Evolutionary conservation across 2,797 vertebrate genomes (phyloP).

Genomic region (Cyclopterus lumpus): DNA sequence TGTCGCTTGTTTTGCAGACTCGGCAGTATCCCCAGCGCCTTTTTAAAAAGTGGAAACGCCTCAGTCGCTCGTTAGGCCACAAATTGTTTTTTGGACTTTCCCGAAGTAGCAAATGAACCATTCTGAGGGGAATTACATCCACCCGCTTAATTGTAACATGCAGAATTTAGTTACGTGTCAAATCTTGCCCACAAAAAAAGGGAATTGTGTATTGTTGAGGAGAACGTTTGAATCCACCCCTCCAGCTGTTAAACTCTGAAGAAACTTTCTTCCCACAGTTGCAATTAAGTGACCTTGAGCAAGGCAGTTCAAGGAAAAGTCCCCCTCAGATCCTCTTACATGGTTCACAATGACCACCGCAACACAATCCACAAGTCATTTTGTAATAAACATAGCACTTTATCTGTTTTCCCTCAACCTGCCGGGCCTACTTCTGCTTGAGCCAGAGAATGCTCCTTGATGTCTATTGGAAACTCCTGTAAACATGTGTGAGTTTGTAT

Average conservation of each 20-base stretch:
- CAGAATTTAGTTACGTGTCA: slow-evolving; percentile 60
- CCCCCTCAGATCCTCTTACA: slow-evolving; percentile 16
- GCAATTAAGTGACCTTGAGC: slow-evolving; percentile 30
- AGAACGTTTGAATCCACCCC: slow-evolving; percentile 23
- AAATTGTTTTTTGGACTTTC: slow-evolving; percentile 74
- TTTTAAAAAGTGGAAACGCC: slow-evolving; percentile 59
- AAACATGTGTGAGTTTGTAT: background rate
- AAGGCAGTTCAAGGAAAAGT: slow-evolving; percentile 14
- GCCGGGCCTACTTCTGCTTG: background rate
- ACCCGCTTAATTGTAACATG: slow-evolving; percentile 66
- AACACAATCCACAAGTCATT: slow-evolving; percentile 4
- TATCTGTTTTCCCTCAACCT: slow-evolving; percentile 15
- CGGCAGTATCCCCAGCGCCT: slow-evolving; percentile 25
- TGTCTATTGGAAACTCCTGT: background rate
- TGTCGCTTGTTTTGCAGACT: slow-evolving; percentile 58
- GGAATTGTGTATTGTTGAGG: slow-evolving; percentile 17
- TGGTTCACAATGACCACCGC: slow-evolving; percentile 3
- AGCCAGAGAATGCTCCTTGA: background rate
- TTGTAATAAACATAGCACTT: slow-evolving; percentile 1
- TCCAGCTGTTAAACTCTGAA: slow-evolving; percentile 37
- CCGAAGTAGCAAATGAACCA: slow-evolving; percentile 73
- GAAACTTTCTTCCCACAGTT: slow-evolving; percentile 22
- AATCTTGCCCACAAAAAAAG: slow-evolving; percentile 44
- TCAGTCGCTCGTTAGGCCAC: slow-evolving; percentile 63
- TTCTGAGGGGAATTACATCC: slow-evolving; percentile 69